phyloP scores from a whole-genome alignment of 2,888 invertebrate species.

The Microdon myrmicae region DNA sequence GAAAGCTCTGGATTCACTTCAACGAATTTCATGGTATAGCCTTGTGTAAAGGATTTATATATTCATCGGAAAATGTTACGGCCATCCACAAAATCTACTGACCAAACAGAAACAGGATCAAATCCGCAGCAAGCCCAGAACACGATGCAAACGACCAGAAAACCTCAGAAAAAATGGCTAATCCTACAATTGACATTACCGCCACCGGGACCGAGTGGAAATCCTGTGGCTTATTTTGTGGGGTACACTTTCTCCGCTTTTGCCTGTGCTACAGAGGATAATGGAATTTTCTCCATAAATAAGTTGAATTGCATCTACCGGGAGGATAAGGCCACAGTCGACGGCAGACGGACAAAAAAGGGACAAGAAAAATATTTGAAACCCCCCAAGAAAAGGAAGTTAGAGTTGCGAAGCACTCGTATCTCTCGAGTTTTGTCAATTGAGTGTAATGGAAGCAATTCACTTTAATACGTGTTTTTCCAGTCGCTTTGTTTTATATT shows the following conservation, averaged over 20 bases:
- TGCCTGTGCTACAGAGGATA: constrained; percentile 41
- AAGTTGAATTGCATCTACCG: constrained; percentile 44
- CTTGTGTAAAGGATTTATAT: constrained; percentile 30
- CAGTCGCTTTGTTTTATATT: background rate
- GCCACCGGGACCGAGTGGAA: constrained; percentile 37
- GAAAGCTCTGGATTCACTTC: constrained; percentile 12
- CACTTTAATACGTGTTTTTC: constrained; percentile 19
- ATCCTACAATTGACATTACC: constrained; percentile 49
- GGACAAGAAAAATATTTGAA: constrained; percentile 1
- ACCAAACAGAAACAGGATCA: constrained; percentile 31
- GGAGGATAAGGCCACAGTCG: constrained; percentile 26
- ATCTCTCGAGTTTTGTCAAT: constrained; percentile 42
- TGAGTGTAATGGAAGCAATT: constrained; percentile 43
- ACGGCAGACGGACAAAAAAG: constrained; percentile 1
- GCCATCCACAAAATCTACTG: constrained; percentile 37
- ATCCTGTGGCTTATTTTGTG: constrained; percentile 40
- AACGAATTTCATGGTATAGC: background rate
- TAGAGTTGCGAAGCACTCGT: constrained; percentile 6
- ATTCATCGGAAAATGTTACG: constrained; percentile 37
- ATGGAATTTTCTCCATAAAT: constrained; percentile 50
- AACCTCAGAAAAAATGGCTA: constrained; percentile 34
- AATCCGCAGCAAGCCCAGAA: background rate
- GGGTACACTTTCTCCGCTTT: constrained; percentile 39
- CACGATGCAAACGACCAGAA: constrained; percentile 4
- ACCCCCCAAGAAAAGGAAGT: background rate